phyloP scores from a whole-genome alignment of 2,888 invertebrate species.

The Bombylius major region DNA sequence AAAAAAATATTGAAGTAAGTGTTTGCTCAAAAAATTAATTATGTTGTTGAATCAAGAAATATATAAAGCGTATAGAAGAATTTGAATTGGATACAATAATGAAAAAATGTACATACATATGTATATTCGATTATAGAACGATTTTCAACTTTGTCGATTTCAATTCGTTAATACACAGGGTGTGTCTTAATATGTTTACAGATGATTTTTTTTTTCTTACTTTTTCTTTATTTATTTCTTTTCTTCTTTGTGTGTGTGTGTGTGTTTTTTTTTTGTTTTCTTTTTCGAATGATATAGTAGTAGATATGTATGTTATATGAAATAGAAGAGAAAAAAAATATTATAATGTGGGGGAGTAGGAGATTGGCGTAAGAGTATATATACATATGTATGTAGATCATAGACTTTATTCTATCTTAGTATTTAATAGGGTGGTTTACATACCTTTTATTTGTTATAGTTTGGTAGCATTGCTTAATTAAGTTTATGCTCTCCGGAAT shows the following conservation, averaged over 20 bases:
- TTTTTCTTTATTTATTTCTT: too few relatives aligned
- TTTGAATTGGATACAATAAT: neutral
- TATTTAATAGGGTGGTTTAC: neutral
- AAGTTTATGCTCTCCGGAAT: slow-evolving; percentile 11
- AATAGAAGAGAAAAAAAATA: too few relatives aligned
- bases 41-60: slow-evolving; percentile 7
- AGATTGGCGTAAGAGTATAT: too few relatives aligned
- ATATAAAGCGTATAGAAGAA: neutral
- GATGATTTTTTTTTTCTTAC: neutral
- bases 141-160: slow-evolving; percentile 8
- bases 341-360: too few relatives aligned
- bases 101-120: neutral
- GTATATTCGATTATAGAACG: slow-evolving; percentile 4
- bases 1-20: neutral
- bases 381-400: neutral
- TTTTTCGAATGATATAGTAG: too few relatives aligned
- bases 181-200: slow-evolving; percentile 12
- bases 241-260: too few relatives aligned
- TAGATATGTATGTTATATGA: too few relatives aligned
- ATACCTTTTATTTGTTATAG: too few relatives aligned
- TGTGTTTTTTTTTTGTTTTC: too few relatives aligned
- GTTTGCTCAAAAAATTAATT: slow-evolving; percentile 16
- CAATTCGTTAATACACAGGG: slow-evolving; percentile 9
- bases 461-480: slow-evolving; percentile 6
- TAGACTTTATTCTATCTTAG: neutral